A percentile compares a stretch with the other conserved stretches of the same genome.
These are phyloP conservation scores for Siphonodentalium dalli DNA, from an alignment of 2,888 invertebrate species.

Conservation along the genomic window DNA sequence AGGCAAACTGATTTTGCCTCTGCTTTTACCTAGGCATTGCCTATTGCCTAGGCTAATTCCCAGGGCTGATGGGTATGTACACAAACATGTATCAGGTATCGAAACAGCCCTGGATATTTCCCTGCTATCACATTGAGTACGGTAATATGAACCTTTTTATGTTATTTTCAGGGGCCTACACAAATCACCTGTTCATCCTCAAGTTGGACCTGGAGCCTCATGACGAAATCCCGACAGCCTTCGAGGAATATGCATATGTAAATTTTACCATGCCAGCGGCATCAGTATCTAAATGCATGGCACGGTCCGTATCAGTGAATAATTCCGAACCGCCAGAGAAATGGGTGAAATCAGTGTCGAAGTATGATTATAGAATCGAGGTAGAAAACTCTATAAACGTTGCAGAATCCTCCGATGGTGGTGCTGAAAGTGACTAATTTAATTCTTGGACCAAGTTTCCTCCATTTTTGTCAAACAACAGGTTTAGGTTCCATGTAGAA, in stretches of 20 bases:
- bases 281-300: slow-evolving; percentile 91
- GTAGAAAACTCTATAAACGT: too few relatives aligned
- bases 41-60: too few relatives aligned
- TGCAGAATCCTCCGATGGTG: too few relatives aligned
- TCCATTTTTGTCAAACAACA: too few relatives aligned
- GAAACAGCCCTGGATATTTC: too few relatives aligned
- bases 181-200: slow-evolving; percentile 93
- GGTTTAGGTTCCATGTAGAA: too few relatives aligned
- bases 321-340: slow-evolving; percentile 89
- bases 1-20: too few relatives aligned
- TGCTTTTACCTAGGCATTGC: too few relatives aligned
- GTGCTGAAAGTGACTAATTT: too few relatives aligned
- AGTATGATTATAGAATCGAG: slow-evolving; percentile 73
- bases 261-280: slow-evolving; percentile 94
- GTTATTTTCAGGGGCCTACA: slow-evolving; percentile 84
- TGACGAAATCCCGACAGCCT: slow-evolving; percentile 93
- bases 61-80: background rate
- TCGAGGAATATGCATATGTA: slow-evolving; percentile 86
- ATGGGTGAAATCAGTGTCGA: slow-evolving; percentile 93
- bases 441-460: too few relatives aligned
- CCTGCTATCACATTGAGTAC: background rate
- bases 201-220: slow-evolving; percentile 94
- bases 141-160: background rate
- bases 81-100: too few relatives aligned
- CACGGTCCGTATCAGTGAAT: slow-evolving; percentile 77